Percentiles rank a stretch among this genome's conserved stretches.
phyloP scores from a whole-genome alignment of 2,797 vertebrate genomes.

The Ataeniobius toweri region DNA sequence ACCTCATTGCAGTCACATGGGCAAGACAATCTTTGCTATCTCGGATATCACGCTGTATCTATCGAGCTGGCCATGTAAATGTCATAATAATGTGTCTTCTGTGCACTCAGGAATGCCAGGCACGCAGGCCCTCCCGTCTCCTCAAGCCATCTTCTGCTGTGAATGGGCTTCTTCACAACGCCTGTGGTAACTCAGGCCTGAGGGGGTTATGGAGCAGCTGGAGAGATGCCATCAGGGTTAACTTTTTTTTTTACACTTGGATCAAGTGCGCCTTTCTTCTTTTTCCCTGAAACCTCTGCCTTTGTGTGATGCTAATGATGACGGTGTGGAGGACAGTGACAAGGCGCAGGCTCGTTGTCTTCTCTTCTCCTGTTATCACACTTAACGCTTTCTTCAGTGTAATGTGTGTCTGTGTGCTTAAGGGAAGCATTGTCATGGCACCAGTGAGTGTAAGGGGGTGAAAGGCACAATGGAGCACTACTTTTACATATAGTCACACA shows the following conservation, averaged over 20 bases:
- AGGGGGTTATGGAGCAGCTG: not conserved
- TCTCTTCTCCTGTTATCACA: constrained; percentile 27
- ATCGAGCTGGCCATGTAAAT: constrained; percentile 71
- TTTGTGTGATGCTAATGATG: constrained; percentile 35
- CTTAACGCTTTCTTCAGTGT: constrained; percentile 47
- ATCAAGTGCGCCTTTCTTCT: constrained; percentile 66
- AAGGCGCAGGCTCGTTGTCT: constrained; percentile 40
- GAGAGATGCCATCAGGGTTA: constrained; percentile 34
- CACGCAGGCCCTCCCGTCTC: constrained; percentile 71
- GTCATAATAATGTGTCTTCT: constrained; percentile 83
- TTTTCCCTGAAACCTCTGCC: constrained; percentile 31
- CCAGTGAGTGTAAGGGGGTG: constrained; percentile 57
- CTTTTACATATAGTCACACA: constrained; percentile 55
- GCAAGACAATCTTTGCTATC: constrained; percentile 56
- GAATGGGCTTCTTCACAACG: constrained; percentile 72
- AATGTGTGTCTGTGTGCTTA: constrained; percentile 41
- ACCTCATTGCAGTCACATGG: constrained; percentile 36
- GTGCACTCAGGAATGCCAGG: constrained; percentile 79
- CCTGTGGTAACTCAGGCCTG: constrained; percentile 58
- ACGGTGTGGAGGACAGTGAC: constrained; percentile 34
- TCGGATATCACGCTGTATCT: constrained; percentile 66
- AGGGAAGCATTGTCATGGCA: constrained; percentile 75
- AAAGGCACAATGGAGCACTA: constrained; percentile 67
- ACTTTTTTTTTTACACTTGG: constrained; percentile 33
- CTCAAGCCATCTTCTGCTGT: constrained; percentile 70